Base-by-base conservation (phyloP, 2,888 invertebrate species). In the Nesidiocoris tenuis region DNA sequence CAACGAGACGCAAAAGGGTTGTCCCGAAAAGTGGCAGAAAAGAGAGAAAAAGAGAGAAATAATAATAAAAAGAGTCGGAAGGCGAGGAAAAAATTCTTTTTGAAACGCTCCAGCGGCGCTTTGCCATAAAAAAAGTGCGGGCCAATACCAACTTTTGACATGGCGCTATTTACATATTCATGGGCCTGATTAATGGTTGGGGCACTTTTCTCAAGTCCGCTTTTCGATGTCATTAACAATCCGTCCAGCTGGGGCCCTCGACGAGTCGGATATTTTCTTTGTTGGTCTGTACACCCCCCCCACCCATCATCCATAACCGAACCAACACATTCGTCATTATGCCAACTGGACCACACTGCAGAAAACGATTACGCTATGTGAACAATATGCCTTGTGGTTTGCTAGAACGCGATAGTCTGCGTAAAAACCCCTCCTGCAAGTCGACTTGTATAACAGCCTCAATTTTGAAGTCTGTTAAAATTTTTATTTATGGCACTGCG, bases 61-160 rank as follows among this genome's bases (percentile, higher is more conserved):
- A 67, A 56, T 67, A 56, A 39, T n/a, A 67, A 56, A 54, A 21
- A 56, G 56, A 7, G 9, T 22, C 2, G 39, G 22, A 72, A 18
- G 61, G 3, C 3, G n/a, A n/a, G 57, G 57, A 61, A 19, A 61
- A 23, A 61, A 71, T 63, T 21, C 61, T 72, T n/a, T 39, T 18
- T n/a, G 19, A 54, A 63, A 72, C n/a, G 17, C 25, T 65, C 16
- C 3, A 16, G 54, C 18, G 21, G 7, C 19, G 61, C 54, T 59
- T 61, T n/a, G 16, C 70, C 57, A n/a, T 5, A 17, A 63, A 61
- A 75, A 54, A 75, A 75, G 68, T 61, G 39, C 68, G 61, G 55
- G 61, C 75, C 75, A 61, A 75, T 75, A 75, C 74, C 70, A 76
- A 76, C 72, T 76, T 76, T 74, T 76, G 76, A 76, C 76, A 61